Evolutionary conservation across 2,888 invertebrate genomes (phyloP), one percentile per base, ranked within the genome.

Genomic region (Hipparchia semele): DNA sequence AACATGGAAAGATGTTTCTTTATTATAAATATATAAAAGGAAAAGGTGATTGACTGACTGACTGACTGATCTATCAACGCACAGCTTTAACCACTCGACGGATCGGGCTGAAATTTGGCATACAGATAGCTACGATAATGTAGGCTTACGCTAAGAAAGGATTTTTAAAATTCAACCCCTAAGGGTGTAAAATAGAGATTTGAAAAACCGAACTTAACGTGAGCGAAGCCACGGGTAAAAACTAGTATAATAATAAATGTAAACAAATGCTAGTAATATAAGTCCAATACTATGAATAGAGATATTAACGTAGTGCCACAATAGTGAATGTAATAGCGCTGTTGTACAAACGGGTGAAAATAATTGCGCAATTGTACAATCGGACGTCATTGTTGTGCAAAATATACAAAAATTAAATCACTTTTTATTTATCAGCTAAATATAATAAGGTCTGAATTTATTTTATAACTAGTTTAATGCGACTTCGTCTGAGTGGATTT

Each of bases 331-430:
- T 64, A 64, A 64, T 64, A 51, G 23, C 51, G 49, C 64, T 64
- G 13, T 51, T 64, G 64, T 64, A 64, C 23, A 64, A 45, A 49
- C 49, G 49, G 64, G 23, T 23, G 64, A 64, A 64, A 64, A 64
- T 64, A 51, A 23, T 61, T 61, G 61, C 46, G 45, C 45, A 45
- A 61, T 45, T 33, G 23, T 64, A 64, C 23, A 64, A 64, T 64
- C 33, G 64, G 51, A 64, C 23, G 49, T 13, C 49, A 64, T 51
- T 64, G 51, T 51, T 10, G 49, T 64, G 33, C 51, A 51, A 61
- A 61, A 61, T 61, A 61, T 12, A 10, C 6, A n/a, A 61, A 2
- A 71, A 84, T 87, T 59, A 33, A 61, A 61, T 58, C n/a, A 23
- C n/a, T 58, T 54, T 56, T 56, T 56, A n/a, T 54, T 54, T 54